phyloP scores from a whole-genome alignment of 2,797 vertebrate species.

The Glossophaga mutica region DNA sequence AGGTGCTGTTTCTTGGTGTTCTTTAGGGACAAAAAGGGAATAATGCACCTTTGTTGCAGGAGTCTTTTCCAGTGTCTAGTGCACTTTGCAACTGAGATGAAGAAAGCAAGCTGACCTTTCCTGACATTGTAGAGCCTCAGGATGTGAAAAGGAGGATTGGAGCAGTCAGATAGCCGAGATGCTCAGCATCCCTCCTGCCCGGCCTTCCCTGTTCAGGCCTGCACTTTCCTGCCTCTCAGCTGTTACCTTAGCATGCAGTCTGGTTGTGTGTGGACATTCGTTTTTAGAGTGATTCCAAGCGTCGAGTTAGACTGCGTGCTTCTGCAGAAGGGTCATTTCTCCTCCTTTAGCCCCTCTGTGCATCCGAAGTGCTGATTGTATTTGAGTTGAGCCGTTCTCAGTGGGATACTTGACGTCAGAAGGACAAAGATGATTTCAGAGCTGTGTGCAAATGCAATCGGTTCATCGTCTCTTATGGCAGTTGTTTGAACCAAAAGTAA shows the following conservation, averaged over 20 bases:
- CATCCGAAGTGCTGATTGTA: not conserved
- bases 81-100: not conserved
- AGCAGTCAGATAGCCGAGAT: not conserved
- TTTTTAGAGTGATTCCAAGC: not conserved
- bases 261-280: accelerated
- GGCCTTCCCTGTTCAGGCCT: accelerated
- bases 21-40: not conserved
- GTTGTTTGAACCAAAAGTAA: not conserved
- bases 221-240: accelerated
- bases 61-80: not conserved
- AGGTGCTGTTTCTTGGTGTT: not conserved
- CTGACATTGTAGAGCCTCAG: not conserved
- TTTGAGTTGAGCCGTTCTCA: not conserved
- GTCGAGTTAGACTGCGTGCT: not conserved
- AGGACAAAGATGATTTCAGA: not conserved
- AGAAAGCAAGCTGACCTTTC: not conserved
- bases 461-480: not conserved
- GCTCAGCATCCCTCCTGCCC: not conserved
- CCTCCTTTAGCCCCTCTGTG: not conserved
- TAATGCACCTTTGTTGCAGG: accelerated
- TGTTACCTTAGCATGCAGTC: accelerated
- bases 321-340: not conserved
- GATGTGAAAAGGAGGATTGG: not conserved
- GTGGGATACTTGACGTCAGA: accelerated
- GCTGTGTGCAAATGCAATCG: accelerated